These are phyloP conservation scores for Betta splendens DNA, from an alignment of 2,797 vertebrate species.

Conservation along the genomic window DNA sequence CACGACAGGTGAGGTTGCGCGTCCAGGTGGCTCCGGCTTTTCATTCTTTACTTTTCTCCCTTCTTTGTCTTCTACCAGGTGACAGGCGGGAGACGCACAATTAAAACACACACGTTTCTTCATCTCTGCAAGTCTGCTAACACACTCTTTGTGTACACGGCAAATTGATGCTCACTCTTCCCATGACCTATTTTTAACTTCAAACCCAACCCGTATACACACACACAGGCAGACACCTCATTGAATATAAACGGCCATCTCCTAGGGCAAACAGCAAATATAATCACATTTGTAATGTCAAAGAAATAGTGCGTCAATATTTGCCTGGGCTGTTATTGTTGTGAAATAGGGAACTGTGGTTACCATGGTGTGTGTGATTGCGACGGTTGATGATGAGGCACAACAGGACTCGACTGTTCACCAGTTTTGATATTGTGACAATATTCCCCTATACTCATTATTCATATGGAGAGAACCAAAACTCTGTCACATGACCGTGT, in stretches of 20 bases:
- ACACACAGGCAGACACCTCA: slow-evolving; percentile 38
- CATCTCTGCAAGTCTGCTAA: slow-evolving; percentile 21
- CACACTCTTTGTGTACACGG: slow-evolving; percentile 49
- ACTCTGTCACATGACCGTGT: no score
- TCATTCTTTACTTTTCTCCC: slow-evolving; percentile 18
- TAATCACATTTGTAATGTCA: slow-evolving; percentile 78
- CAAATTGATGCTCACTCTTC: slow-evolving; percentile 41
- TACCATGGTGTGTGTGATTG: slow-evolving; percentile 56
- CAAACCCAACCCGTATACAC: slow-evolving; percentile 26
- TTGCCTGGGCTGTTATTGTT: slow-evolving; percentile 78
- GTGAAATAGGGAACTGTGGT: slow-evolving; percentile 73
- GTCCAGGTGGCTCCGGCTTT: slow-evolving; percentile 60
- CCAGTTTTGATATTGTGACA: no score
- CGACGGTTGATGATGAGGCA: slow-evolving; percentile 67
- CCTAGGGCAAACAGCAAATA: slow-evolving; percentile 76
- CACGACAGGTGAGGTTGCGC: slow-evolving; percentile 64
- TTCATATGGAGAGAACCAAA: no score
- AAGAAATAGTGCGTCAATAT: slow-evolving; percentile 81
- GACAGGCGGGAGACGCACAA: slow-evolving; percentile 42
- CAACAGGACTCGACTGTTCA: slow-evolving; percentile 12
- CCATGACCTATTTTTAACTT: slow-evolving; percentile 27
- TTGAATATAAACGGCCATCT: slow-evolving; percentile 76
- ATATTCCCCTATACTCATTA: no score
- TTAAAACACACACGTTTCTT: slow-evolving; percentile 9
- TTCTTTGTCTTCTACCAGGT: slow-evolving; percentile 51